phyloP scores from a whole-genome alignment of 2,113 vertebrate species.

The Entomyzon cyanotis region DNA sequence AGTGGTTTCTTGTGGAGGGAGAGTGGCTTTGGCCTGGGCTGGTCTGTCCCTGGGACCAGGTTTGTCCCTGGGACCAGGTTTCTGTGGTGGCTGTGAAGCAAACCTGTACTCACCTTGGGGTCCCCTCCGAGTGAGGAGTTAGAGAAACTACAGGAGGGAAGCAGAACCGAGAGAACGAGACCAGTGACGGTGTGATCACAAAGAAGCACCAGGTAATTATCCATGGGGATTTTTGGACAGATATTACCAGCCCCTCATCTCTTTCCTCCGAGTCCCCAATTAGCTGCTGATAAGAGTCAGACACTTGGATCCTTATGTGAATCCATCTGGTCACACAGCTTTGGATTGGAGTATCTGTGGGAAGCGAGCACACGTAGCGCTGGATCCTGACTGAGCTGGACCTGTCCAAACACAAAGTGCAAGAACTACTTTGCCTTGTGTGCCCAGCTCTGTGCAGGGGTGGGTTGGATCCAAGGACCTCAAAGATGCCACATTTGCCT shows the following conservation, averaged over 20 bases:
- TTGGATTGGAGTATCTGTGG: background rate
- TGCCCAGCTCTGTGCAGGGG: background rate
- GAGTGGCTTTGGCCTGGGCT: background rate
- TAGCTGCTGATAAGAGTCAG: background rate
- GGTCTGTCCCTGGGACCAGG: background rate
- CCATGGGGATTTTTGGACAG: background rate
- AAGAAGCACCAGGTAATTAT: background rate
- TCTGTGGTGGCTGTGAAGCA: background rate
- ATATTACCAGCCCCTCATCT: background rate
- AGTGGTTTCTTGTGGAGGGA: background rate
- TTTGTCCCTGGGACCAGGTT: background rate
- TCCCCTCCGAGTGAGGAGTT: background rate
- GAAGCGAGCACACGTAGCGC: accelerated
- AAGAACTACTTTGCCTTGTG: background rate
- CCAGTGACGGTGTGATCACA: background rate
- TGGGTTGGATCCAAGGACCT: background rate
- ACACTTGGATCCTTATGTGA: accelerated
- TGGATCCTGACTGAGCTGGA: background rate
- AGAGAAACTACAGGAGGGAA: background rate
- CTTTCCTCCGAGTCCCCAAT: background rate
- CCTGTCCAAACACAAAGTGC: background rate
- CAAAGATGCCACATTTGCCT: background rate
- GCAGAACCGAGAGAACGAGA: accelerated
- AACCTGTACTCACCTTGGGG: background rate
- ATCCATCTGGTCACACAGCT: background rate